Base-by-base conservation (phyloP, 2,888 invertebrate genomes). In the Calameuta filiformis region DNA sequence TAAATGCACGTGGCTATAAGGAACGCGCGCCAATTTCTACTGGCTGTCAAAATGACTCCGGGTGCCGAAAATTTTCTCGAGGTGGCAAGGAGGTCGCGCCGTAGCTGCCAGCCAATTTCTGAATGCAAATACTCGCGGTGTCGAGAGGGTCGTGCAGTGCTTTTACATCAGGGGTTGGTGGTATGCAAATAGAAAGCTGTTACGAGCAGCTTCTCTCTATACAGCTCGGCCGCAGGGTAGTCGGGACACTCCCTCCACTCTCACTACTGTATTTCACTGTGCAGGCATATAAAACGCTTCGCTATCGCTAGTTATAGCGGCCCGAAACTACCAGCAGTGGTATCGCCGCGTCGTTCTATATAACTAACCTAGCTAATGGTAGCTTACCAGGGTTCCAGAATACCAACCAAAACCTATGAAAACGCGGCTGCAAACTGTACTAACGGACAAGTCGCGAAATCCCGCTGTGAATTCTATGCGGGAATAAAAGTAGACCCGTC, bases 41-140 rank as follows among this genome's bases (percentile, higher is more conserved):
- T 23, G 56, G 56, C 56, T 56, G 23, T 23, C 9, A 56, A 56
- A 56, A 23, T 56, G 56, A 23, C 56, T 56, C 23, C 9, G 56
- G 56, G 56, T 56, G 56, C 56, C 56, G 56, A 56, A 73, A 73
- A 73, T 34, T 73, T 30, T 11, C 73, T 34, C 33, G 83, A 83
- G 80, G 82, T 83, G 84, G 85, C 87, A 85, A 85, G 85, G 86
- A 87, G 88, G 88, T 87, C 87, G 89, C 84, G 88, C 85, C 85
- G 84, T 87, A 83, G 87, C 87, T 83, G 85, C 85, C 87, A 88
- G 90, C 90, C 91, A 91, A 91, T 91, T 91, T 91, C 90, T 90
- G 88, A 91, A 90, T 91, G 91, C 91, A 91, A 91, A 91, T 91
- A 91, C 88, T 88, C 87, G 85, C 87, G 88, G 89, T 89, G 89